Conservation (phyloP, 2,888 invertebrate species). For the Coremacera marginata region DNA sequence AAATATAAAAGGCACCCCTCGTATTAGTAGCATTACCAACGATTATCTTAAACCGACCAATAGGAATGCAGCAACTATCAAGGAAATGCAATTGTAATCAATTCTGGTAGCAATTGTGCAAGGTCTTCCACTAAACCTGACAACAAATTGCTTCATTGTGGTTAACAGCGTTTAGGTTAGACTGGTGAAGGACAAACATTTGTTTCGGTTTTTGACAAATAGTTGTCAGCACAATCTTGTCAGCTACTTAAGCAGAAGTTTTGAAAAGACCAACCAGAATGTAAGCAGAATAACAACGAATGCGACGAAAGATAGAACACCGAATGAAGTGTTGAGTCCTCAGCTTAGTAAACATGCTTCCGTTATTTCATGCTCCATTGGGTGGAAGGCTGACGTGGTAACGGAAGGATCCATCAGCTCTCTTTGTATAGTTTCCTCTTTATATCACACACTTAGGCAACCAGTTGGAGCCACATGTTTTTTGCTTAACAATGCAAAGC, state of each 20-base stretch:
- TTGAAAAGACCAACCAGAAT: background rate
- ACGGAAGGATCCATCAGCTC: too few relatives aligned
- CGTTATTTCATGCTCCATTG: background rate
- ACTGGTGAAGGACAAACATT: background rate
- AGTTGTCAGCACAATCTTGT: conserved; percentile 15
- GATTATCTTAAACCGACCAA: too few relatives aligned
- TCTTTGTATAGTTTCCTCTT: background rate
- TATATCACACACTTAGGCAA: background rate
- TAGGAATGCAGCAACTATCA: too few relatives aligned
- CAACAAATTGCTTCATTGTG: too few relatives aligned
- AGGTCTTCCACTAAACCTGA: too few relatives aligned
- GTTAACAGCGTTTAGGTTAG: too few relatives aligned
- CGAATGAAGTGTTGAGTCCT: background rate
- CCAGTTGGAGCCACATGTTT: too few relatives aligned
- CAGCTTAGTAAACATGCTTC: background rate
- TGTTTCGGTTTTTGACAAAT: conserved; percentile 6
- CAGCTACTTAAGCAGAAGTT: background rate
- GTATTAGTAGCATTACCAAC: too few relatives aligned
- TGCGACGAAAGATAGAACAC: background rate
- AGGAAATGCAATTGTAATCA: too few relatives aligned
- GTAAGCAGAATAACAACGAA: background rate
- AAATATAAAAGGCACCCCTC: too few relatives aligned
- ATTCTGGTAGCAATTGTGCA: too few relatives aligned
- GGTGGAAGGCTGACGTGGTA: too few relatives aligned
- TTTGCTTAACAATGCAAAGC: background rate